These are phyloP conservation scores for Gandaritis pyraliata DNA, from an alignment of 2,888 invertebrate species.

Conservation along the genomic window DNA sequence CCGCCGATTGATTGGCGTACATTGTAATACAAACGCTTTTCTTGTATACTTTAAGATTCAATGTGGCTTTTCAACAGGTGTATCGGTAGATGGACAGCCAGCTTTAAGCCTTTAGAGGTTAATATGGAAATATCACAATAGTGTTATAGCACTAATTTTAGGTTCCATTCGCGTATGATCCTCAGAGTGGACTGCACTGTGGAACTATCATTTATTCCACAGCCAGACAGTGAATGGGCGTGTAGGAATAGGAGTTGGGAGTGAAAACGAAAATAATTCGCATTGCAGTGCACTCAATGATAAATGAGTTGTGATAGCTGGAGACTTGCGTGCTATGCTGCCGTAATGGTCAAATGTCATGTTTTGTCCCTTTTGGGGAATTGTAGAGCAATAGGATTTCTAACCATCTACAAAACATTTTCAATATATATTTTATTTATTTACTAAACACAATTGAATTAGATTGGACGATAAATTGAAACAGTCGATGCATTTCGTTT, in stretches of 20 bases:
- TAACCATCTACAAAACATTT: slow-evolving; percentile 6
- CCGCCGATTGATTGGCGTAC: slow-evolving; percentile 8
- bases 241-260: slow-evolving; percentile 44
- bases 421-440: too few relatives aligned
- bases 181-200: slow-evolving; percentile 6
- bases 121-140: slow-evolving; percentile 10
- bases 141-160: slow-evolving; percentile 3
- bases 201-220: slow-evolving; percentile 13
- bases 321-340: slow-evolving; percentile 13
- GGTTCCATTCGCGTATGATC: slow-evolving; percentile 4
- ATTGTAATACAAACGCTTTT: slow-evolving; percentile 14
- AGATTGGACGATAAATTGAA: slow-evolving; percentile 26
- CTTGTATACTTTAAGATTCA: slow-evolving; percentile 3
- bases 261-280: slow-evolving; percentile 23
- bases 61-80: not conserved
- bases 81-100: not conserved
- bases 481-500: slow-evolving; percentile 25
- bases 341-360: slow-evolving; percentile 14
- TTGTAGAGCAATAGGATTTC: slow-evolving; percentile 6
- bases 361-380: slow-evolving; percentile 8
- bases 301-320: slow-evolving; percentile 15
- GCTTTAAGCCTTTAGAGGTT: not conserved
- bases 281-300: slow-evolving; percentile 17
- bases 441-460: slow-evolving; percentile 8
- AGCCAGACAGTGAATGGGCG: slow-evolving; percentile 67